Evolutionary conservation across 2,797 vertebrate species (phyloP).

Genomic region (Cetoscarus ocellatus): DNA sequence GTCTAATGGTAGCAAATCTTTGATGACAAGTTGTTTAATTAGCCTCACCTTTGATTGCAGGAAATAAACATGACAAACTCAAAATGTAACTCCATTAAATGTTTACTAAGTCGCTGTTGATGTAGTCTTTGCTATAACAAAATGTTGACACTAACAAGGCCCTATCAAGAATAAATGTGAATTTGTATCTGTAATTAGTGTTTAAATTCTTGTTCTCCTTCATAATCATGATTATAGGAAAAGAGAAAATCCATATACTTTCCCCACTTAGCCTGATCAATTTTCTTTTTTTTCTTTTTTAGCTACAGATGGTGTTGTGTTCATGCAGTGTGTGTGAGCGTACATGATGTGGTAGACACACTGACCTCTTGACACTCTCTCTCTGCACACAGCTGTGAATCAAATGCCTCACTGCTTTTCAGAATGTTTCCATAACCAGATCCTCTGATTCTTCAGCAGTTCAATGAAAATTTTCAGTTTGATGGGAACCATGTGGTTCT

Average conservation of each 20-base stretch:
- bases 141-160: too few species aligned
- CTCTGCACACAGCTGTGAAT: slow-evolving; percentile 65
- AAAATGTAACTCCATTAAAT: too few species aligned
- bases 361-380: slow-evolving; percentile 61
- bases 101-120: too few species aligned
- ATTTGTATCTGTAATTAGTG: neutral
- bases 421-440: slow-evolving; percentile 60
- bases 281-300: neutral
- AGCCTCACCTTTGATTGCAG: too few species aligned
- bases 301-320: slow-evolving; percentile 57
- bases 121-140: too few species aligned
- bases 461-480: slow-evolving; percentile 30
- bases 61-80: too few species aligned
- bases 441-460: slow-evolving; percentile 34
- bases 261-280: slow-evolving; percentile 17
- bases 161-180: too few species aligned
- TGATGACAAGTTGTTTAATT: too few species aligned
- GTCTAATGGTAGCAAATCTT: too few species aligned
- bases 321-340: slow-evolving; percentile 43
- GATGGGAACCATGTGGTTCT: slow-evolving; percentile 11
- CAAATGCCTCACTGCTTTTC: slow-evolving; percentile 59
- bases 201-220: slow-evolving; percentile 9
- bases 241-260: slow-evolving; percentile 27
- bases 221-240: slow-evolving; percentile 5
- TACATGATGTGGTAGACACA: slow-evolving; percentile 55